A percentile compares a stretch with the other conserved stretches of the same genome.
phyloP scores from a whole-genome alignment of 2,888 invertebrate genomes.

The Acleris holmiana region DNA sequence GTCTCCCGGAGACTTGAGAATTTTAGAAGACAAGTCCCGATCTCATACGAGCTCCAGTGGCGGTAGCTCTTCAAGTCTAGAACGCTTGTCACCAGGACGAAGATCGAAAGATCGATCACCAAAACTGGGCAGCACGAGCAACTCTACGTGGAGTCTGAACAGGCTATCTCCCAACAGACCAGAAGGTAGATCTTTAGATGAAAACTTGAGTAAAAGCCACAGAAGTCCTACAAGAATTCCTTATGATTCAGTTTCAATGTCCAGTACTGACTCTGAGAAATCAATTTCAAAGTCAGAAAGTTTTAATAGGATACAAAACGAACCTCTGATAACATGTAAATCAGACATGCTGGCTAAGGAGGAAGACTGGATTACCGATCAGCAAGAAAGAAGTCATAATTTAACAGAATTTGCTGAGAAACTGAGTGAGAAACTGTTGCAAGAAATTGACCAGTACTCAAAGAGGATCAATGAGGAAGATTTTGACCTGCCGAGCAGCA shows the following conservation, averaged over 20 bases:
- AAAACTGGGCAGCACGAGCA: constrained; percentile 78
- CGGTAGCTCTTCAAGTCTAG: constrained; percentile 79
- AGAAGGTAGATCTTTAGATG: constrained; percentile 78
- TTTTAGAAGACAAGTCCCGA: constrained; percentile 76
- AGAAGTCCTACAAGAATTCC: constrained; percentile 77
- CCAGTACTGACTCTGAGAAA: constrained; percentile 81
- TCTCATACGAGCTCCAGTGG: constrained; percentile 82
- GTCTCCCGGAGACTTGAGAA: constrained; percentile 77
- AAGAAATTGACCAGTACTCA: constrained; percentile 88
- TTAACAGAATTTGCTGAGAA: constrained; percentile 92
- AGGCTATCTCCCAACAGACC: constrained; percentile 78
- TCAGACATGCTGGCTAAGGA: constrained; percentile 78
- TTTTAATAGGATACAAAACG: constrained; percentile 80
- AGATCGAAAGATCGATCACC: constrained; percentile 81
- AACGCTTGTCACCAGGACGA: constrained; percentile 77
- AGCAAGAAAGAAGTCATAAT: constrained; percentile 86
- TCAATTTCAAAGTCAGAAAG: constrained; percentile 82
- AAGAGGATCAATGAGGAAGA: constrained; percentile 81
- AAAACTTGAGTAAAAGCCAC: constrained; percentile 74
- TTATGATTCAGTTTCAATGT: constrained; percentile 79
- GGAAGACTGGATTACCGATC: constrained; percentile 84
- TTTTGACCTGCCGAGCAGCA: constrained; percentile 79
- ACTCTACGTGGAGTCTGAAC: constrained; percentile 81
- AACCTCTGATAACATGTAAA: constrained; percentile 79
- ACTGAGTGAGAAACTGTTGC: constrained; percentile 91